Conservation (phyloP, 2,113 vertebrate genomes). For the Misgurnus mizolepis region DNA sequence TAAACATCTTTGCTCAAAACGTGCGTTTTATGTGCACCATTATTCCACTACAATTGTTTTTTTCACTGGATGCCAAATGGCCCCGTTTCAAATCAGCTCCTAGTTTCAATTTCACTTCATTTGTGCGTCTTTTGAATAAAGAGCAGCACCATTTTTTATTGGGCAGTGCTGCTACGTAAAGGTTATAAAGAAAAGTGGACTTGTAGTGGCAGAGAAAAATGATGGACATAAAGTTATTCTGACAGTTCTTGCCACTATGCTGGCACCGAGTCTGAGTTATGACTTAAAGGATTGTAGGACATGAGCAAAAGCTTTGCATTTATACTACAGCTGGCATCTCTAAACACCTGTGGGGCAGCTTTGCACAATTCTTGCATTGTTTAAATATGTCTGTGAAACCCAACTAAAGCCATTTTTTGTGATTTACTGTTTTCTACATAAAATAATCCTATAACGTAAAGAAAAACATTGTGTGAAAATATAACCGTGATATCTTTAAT, state of each 20-base stretch:
- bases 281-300: conserved; percentile 15
- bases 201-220: conserved; percentile 30
- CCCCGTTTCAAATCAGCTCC: not conserved
- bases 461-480: too few relatives aligned
- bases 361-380: too few relatives aligned
- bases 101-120: conserved; percentile 39
- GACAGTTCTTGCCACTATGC: not conserved
- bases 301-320: conserved; percentile 10
- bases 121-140: conserved; percentile 5
- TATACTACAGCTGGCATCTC: not conserved
- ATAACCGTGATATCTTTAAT: too few relatives aligned
- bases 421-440: too few relatives aligned
- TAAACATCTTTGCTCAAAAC: not conserved
- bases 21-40: not conserved
- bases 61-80: conserved; percentile 21
- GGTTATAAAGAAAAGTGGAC: conserved; percentile 30
- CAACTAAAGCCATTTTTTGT: too few relatives aligned
- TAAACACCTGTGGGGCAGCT: too few relatives aligned
- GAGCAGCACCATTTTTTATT: conserved; percentile 22
- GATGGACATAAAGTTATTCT: conserved; percentile 12
- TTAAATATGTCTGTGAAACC: too few relatives aligned
- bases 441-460: too few relatives aligned
- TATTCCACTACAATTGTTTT: not conserved
- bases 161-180: not conserved
- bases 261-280: too few relatives aligned